These are phyloP conservation scores for Calliscelio sp. DNA, from an alignment of 2,888 invertebrate genomes.

Conservation along the genomic window DNA sequence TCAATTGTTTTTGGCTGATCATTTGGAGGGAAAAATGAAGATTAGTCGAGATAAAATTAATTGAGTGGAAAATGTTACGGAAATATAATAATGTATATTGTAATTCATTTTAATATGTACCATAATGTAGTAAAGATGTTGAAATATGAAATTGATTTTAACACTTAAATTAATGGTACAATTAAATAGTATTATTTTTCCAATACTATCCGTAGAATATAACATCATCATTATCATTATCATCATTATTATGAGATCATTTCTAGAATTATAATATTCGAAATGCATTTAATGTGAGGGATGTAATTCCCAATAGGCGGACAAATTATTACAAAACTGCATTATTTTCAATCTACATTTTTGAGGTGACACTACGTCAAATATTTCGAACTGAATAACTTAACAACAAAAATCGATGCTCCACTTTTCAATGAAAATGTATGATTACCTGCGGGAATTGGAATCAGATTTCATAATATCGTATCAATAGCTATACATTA, in stretches of 20 bases:
- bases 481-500: not conserved
- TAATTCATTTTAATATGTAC: too few species aligned
- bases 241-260: not conserved
- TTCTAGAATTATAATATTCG: conserved; percentile 6
- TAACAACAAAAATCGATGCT: conserved; percentile 38
- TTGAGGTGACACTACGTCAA: not conserved
- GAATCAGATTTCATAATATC: conserved; percentile 27
- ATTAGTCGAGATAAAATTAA: too few species aligned
- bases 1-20: too few species aligned
- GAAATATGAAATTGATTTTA: too few species aligned
- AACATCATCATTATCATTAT: too few species aligned
- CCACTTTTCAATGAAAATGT: conserved; percentile 45
- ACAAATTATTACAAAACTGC: not conserved
- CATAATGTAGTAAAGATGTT: too few species aligned
- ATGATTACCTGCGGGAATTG: conserved; percentile 6
- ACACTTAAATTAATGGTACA: too few species aligned
- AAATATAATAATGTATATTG: too few species aligned
- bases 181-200: too few species aligned
- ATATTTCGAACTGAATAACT: conserved; percentile 28
- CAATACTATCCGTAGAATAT: too few species aligned
- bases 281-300: not conserved
- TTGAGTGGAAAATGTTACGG: too few species aligned
- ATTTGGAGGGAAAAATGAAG: too few species aligned
- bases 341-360: conserved; percentile 2
- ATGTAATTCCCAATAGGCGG: not conserved